Conservation (phyloP, 2,797 vertebrate species). For the Melanotaenia nigrans region DNA sequence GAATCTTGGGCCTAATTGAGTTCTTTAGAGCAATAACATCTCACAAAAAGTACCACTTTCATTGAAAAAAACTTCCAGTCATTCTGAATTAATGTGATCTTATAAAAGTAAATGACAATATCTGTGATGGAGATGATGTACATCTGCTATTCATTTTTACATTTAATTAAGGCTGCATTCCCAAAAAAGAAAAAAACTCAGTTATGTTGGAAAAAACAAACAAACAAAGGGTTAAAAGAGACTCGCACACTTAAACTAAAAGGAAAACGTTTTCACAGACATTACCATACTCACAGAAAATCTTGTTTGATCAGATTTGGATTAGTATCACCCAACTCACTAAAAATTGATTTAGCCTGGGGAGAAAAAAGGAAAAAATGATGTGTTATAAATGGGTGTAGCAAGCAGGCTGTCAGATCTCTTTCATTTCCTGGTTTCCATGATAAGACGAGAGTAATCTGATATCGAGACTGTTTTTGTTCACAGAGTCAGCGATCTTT, state of each 20-base stretch:
- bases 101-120: neutral
- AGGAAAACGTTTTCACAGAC: neutral
- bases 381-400: neutral
- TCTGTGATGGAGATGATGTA: neutral
- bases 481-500: constrained; percentile 50
- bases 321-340: constrained; percentile 37
- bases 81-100: no score
- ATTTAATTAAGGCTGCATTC: neutral
- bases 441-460: constrained; percentile 10
- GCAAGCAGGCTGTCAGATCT: neutral
- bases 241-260: neutral
- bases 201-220: neutral
- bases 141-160: neutral
- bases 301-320: constrained; percentile 42
- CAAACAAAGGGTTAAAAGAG: neutral
- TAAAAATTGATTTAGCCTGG: constrained; percentile 82
- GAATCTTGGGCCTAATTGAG: no score
- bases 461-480: constrained; percentile 18
- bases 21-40: neutral
- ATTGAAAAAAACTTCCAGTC: neutral
- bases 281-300: constrained; percentile 71
- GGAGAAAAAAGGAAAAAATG: constrained; percentile 22
- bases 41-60: neutral
- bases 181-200: neutral
- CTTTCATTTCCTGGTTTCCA: neutral